These are phyloP conservation scores for Drosophila busckii DNA, from an alignment of 1,140 invertebrate genomes.

Conservation along the genomic window DNA sequence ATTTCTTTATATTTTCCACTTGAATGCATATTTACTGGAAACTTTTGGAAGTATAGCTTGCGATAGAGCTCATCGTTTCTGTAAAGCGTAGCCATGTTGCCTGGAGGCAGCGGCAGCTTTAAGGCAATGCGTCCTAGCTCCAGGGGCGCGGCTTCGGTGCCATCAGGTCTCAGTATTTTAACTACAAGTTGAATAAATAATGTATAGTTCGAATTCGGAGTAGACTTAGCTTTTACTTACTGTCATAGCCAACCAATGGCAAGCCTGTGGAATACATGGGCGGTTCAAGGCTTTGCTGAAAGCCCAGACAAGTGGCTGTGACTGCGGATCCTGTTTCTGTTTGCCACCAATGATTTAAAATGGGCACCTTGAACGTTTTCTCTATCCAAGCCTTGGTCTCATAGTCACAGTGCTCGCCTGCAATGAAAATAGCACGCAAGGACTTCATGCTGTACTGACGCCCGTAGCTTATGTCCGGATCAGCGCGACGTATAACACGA, in stretches of 20 bases:
- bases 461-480: conserved; percentile 84
- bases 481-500: conserved; percentile 87
- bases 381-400: conserved; percentile 94
- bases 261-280: conserved; percentile 86
- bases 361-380: conserved; percentile 88
- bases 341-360: conserved; percentile 98
- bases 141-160: conserved; percentile 82
- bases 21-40: conserved; percentile 83
- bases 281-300: conserved; percentile 82
- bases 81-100: conserved; percentile 90
- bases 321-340: conserved; percentile 94
- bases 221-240: conserved; percentile 82
- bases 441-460: conserved; percentile 86
- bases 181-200: conserved; percentile 81
- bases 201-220: neutral
- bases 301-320: conserved; percentile 89
- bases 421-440: conserved; percentile 90
- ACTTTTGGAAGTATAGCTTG: conserved; percentile 89
- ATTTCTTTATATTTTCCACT: neutral
- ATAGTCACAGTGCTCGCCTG: conserved; percentile 95
- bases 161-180: conserved; percentile 85
- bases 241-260: conserved; percentile 90
- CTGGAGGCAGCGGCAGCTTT: conserved; percentile 93
- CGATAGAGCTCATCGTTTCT: conserved; percentile 89
- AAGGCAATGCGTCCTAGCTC: conserved; percentile 92